Evolutionary conservation across 2,888 invertebrate species (phyloP), one percentile per base, ranked within the genome.

Genomic region (Callimorpha dominula): DNA sequence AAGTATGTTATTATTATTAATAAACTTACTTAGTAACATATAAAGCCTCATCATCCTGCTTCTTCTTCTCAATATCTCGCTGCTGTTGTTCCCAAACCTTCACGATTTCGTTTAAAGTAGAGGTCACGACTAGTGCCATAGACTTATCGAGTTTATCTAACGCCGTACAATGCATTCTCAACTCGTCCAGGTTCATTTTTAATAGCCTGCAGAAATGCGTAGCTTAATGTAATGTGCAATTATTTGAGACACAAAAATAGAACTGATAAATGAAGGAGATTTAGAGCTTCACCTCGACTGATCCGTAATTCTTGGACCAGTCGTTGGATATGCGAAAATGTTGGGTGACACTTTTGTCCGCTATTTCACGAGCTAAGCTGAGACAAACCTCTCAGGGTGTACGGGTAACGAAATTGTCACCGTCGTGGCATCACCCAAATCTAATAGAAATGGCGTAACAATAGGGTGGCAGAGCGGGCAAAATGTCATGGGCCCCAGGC

Each of bases 11-110:
- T 14, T 12, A 70, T 7, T n/a, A 17, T 15, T n/a, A 12, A 60
- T 60, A 6, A n/a, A 89, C 93, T 90, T 93, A 96, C 96, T 97
- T 97, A 14, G 97, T 97, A 72, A 97, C 97, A 89, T 98, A 98
- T 65, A 99, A 92, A 81, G 97, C 97, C 70, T 98, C 98, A 74
- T 98, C 97, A 82, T 98, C 98, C 70, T 96, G 96, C 79, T 97
- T 96, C 82, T 96, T 96, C 83, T 95, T 96, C 79, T 97, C 97
- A 31, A 96, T 96, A 46, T 97, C 96, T 68, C 96, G 96, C 84
- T 98, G 97, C 82, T 98, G 98, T 73, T 97, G 96, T 85, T 97
- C 97, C 98, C 99, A 99, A 0, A 97, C 94, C 71, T 96, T 90
- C 42, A 97, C 97, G 69, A 98, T 96, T 63, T 96, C 93, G 70